Evolutionary conservation across 2,797 vertebrate genomes (phyloP), one percentile per base, ranked within the genome.

Genomic region (Chlorospingus flavigularis): DNA sequence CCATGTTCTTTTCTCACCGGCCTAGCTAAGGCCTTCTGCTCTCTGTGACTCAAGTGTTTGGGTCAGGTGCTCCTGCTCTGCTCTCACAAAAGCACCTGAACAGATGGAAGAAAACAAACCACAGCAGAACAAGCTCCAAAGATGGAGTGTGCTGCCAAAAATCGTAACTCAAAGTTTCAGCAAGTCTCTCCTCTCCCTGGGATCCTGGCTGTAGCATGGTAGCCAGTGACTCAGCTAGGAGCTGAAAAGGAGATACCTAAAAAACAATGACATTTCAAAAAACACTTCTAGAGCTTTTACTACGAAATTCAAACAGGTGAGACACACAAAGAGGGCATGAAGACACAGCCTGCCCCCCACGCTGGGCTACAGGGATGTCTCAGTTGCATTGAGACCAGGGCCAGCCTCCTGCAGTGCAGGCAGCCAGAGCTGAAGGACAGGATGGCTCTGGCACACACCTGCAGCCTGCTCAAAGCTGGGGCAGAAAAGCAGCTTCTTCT

Each of bases 311-410:
- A 37, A 68, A 74, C 17, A 65, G 55, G 70, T 19, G 58, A 80
- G 54, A 53, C 40, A 50, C 2, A 18, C 5, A 18, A 1, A 45
- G 72, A 43, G 9, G 51, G 37, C 55, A 55, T 8, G 31, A 73
- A 42, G 30, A 79, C 63, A 45, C 0, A 68, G 50, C 12, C 6
- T n/a, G 12, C 37, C 50, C 71, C n/a, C 63, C 18, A 3, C 6
- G 16, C 39, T 21, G 42, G 47, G 45, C 74, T 83, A 20, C 45
- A 50, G 12, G 45, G 53, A 14, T 3, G 2, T 17, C 35, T 42
- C 65, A 35, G 61, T 1, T 61, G 54, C 0, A 0, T 30, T 25
- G 30, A 0, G 0, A 24, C 4, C 30, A 26, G 0, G 17, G 61
- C 33, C 16, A 50, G 43, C 1, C n/a, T 58, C 48, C 48, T 35